Evolutionary conservation across 2,797 vertebrate genomes (phyloP).

Genomic region (Ispidina lecontei): DNA sequence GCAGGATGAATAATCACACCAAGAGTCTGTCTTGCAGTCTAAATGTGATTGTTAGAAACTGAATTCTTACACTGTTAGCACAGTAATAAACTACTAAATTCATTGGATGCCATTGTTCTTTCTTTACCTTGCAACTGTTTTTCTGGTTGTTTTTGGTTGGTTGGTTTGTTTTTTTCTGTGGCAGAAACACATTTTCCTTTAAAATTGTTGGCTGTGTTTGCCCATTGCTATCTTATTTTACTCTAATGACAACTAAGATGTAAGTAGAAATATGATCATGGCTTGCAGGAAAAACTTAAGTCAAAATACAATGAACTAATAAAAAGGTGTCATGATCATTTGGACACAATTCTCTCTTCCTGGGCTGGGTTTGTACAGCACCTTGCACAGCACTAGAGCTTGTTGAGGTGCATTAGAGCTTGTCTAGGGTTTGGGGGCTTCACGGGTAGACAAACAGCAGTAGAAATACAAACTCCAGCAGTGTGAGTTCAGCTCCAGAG

Average conservation of each 20-base stretch:
- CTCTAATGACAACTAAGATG: not conserved
- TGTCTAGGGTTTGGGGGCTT: not conserved
- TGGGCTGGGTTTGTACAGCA: not conserved
- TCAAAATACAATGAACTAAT: not conserved
- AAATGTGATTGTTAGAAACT: not conserved
- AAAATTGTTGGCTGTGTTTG: not conserved
- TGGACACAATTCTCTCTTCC: not conserved
- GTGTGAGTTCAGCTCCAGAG: not conserved
- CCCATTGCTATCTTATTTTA: not conserved
- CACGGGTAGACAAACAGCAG: not conserved
- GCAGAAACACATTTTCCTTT: not conserved
- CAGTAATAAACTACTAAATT: not conserved
- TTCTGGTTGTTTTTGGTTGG: not conserved
- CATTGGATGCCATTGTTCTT: not conserved
- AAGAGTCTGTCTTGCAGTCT: not conserved
- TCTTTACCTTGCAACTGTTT: not conserved
- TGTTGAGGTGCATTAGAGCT: not conserved
- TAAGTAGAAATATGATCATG: not conserved
- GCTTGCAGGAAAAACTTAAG: not conserved
- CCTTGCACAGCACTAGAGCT: not conserved
- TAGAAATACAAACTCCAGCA: not conserved
- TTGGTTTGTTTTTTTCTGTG: not conserved
- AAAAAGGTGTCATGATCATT: not conserved
- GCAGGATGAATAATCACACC: not conserved
- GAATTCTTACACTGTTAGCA: not conserved